Conservation (phyloP, 2,888 invertebrate species). For the Tiphia femorata region DNA sequence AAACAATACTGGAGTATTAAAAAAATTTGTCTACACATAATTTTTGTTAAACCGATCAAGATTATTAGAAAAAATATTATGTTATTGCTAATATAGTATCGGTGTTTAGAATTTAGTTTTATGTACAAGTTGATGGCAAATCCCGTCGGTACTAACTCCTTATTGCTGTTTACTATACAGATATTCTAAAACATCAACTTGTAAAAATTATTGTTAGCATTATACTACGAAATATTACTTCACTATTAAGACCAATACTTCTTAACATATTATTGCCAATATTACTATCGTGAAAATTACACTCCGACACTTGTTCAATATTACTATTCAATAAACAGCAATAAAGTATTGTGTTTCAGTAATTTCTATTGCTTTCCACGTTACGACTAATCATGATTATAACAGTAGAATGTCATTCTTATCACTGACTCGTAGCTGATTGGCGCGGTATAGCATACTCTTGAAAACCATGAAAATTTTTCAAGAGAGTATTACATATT, state of each 20-base stretch:
- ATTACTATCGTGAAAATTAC: constrained; percentile 11
- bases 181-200: constrained; percentile 16
- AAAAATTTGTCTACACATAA: no score
- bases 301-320: not conserved
- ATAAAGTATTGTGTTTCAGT: constrained; percentile 26
- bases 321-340: constrained; percentile 29
- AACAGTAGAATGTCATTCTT: constrained; percentile 14
- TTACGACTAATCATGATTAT: constrained; percentile 16
- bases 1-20: no score
- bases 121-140: no score
- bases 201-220: constrained; percentile 20
- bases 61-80: no score
- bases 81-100: no score
- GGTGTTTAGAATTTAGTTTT: no score
- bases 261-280: constrained; percentile 30
- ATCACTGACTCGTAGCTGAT: no score
- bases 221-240: constrained; percentile 33
- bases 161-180: constrained; percentile 27
- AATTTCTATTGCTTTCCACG: constrained; percentile 34
- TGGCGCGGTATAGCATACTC: no score
- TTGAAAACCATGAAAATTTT: no score
- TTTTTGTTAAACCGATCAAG: no score
- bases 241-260: constrained; percentile 17
- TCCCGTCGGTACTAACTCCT: no score
- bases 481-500: no score